Evolutionary conservation across 1,140 invertebrate species (phyloP).

Genomic region (Dinothrombium tinctorium): DNA sequence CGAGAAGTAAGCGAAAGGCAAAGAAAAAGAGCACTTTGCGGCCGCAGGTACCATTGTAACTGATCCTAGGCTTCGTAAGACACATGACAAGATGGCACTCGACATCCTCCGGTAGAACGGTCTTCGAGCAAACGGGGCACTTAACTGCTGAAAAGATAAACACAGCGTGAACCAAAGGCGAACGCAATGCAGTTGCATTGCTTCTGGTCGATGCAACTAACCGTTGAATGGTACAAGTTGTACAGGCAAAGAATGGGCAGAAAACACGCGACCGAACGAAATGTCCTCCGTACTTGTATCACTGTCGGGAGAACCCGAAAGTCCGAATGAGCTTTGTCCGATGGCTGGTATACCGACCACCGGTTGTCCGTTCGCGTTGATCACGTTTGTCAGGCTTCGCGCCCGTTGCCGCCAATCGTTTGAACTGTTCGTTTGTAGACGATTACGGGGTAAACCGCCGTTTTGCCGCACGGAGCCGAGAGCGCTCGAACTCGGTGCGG

Average conservation of each 20-base stretch:
- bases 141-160: conserved; percentile 46
- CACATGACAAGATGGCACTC: conserved; percentile 98
- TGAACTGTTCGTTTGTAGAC: too few relatives aligned
- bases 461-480: too few relatives aligned
- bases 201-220: conserved; percentile 26
- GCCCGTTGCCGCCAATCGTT: conserved; percentile 36
- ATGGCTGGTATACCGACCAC: conserved; percentile 25
- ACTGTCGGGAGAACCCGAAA: conserved; percentile 32
- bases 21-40: not conserved
- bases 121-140: conserved; percentile 95
- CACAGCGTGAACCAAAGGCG: too few relatives aligned
- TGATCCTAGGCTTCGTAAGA: conserved; percentile 89
- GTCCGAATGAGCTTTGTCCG: conserved; percentile 22
- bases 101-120: conserved; percentile 86
- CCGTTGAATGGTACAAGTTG: conserved; percentile 74
- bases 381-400: conserved; percentile 53
- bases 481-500: too few relatives aligned
- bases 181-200: too few relatives aligned
- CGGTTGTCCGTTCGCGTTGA: conserved; percentile 32
- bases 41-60: conserved; percentile 71
- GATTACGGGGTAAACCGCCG: too few relatives aligned
- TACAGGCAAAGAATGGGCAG: conserved; percentile 61
- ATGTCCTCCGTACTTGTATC: conserved; percentile 33
- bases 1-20: not conserved
- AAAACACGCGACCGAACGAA: conserved; percentile 45